Conservation (phyloP, 2,888 invertebrate species). For the Petrolisthes cinctipes region DNA sequence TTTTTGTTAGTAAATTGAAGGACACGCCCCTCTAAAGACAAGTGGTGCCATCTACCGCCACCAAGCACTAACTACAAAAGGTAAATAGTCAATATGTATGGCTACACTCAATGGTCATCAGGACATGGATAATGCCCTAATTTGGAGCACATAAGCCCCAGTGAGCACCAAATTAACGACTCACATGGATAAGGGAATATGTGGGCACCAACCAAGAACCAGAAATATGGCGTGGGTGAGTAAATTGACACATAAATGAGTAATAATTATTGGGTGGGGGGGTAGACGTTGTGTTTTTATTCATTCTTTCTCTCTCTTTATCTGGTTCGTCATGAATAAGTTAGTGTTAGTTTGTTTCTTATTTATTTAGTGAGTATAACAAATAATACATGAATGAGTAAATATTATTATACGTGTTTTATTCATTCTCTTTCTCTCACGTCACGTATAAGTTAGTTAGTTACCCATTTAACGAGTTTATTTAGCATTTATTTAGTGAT, state of each 20-base stretch:
- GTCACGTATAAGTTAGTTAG: too few species aligned
- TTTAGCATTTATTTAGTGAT: too few species aligned
- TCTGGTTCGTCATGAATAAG: neutral
- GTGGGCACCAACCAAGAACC: slow-evolving; percentile 68
- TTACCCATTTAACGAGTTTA: too few species aligned
- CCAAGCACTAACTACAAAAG: slow-evolving; percentile 18
- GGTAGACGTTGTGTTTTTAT: neutral
- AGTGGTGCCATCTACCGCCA: slow-evolving; percentile 10
- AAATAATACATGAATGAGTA: too few species aligned
- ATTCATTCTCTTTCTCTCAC: too few species aligned
- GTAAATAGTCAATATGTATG: slow-evolving; percentile 59
- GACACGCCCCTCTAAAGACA: slow-evolving; percentile 15
- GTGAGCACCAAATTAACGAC: slow-evolving; percentile 27
- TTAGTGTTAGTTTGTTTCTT: neutral
- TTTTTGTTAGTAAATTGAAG: neutral
- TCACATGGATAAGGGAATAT: slow-evolving; percentile 63
- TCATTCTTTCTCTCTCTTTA: too few species aligned
- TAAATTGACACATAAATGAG: slow-evolving; percentile 22
- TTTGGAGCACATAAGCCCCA: slow-evolving; percentile 5
- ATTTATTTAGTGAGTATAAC: neutral
- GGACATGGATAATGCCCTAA: neutral
- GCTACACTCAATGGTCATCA: slow-evolving; percentile 15
- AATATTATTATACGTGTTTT: too few species aligned
- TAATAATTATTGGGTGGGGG: neutral
- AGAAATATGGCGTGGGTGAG: slow-evolving; percentile 68